These are phyloP conservation scores for Ciconia maguari DNA, from an alignment of 2,113 vertebrate species.

Conservation along the genomic window DNA sequence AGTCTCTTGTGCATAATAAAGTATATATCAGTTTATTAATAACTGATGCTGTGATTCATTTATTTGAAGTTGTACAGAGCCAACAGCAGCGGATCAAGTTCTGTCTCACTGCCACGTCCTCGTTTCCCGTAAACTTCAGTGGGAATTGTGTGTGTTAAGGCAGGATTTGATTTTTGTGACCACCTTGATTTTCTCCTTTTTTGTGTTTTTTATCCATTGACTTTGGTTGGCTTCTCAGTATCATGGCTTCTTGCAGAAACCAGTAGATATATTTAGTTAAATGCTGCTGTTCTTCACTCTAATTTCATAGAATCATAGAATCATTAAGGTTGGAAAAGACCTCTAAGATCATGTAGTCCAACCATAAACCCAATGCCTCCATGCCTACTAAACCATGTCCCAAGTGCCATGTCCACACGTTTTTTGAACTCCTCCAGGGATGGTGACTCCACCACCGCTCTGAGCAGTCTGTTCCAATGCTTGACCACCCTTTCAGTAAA, in stretches of 20 bases:
- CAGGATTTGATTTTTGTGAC: not conserved
- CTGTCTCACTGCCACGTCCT: not conserved
- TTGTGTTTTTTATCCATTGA: not conserved
- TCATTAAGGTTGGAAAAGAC: too few species aligned
- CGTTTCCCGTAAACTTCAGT: not conserved
- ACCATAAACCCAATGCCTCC: too few species aligned
- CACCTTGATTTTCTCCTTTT: not conserved
- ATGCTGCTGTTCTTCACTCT: not conserved
- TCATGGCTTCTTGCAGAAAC: not conserved
- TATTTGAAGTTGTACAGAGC: not conserved
- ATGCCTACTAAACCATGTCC: too few species aligned
- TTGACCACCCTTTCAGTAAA: too few species aligned
- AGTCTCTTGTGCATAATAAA: conserved; percentile 83
- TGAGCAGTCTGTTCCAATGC: too few species aligned
- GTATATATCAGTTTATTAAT: conserved; percentile 75
- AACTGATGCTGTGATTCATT: not conserved
- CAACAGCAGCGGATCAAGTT: not conserved
- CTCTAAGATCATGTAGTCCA: too few species aligned
- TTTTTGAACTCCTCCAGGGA: too few species aligned
- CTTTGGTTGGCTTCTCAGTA: not conserved
- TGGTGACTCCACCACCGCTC: too few species aligned
- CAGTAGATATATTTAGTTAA: not conserved
- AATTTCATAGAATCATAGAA: not conserved
- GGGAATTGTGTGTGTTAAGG: not conserved
- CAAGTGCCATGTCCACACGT: too few species aligned